These are phyloP conservation scores for Manis crassicaudata DNA, from an alignment of 2,797 vertebrate species.

Conservation along the genomic window DNA sequence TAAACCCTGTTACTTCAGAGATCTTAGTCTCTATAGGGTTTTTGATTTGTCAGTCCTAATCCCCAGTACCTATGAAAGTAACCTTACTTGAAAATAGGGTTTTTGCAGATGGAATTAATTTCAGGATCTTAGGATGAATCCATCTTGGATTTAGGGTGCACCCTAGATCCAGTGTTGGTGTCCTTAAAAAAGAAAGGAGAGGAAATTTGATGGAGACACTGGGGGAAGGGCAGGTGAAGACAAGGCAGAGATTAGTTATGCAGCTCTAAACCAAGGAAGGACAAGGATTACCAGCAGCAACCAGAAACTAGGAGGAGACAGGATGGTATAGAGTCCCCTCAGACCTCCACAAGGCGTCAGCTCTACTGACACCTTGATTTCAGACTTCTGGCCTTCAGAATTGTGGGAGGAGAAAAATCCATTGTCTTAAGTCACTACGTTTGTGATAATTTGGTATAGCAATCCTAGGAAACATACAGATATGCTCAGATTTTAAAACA, in stretches of 20 bases:
- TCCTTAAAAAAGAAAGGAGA: not conserved
- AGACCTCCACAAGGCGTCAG: not conserved
- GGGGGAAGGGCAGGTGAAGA: not conserved
- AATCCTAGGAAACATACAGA: not conserved
- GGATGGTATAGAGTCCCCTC: not conserved
- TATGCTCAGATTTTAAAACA: conserved; percentile 42
- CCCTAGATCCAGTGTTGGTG: not conserved
- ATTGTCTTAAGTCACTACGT: not conserved
- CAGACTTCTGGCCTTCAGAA: not conserved
- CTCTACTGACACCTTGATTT: not conserved
- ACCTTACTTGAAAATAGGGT: not conserved
- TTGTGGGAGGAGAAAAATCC: not conserved
- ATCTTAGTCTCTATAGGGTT: too few relatives aligned
- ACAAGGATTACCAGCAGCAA: not conserved
- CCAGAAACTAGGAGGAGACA: not conserved
- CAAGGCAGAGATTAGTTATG: not conserved
- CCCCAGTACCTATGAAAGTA: not conserved
- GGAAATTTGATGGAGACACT: not conserved
- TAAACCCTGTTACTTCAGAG: too few relatives aligned
- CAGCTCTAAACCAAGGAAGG: not conserved
- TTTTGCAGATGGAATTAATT: not conserved
- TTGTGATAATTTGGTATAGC: not conserved
- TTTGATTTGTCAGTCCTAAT: not conserved
- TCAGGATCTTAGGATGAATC: not conserved
- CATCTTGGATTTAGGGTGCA: not conserved